Evolutionary conservation across 2,888 invertebrate species (phyloP).

Genomic region (Agapetus fuscipes): DNA sequence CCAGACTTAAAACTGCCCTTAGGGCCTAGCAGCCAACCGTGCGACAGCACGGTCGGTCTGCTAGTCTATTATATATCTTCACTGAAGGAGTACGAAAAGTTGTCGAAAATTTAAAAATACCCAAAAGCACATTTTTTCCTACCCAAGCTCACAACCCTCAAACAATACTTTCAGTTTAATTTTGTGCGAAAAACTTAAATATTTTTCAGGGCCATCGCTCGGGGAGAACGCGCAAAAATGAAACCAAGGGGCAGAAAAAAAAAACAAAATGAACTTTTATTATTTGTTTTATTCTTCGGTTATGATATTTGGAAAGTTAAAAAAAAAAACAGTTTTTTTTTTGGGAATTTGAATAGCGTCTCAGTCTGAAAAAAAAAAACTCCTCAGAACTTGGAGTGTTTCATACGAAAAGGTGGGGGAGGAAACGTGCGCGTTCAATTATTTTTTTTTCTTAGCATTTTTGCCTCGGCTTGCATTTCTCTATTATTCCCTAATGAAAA

Average conservation of each 20-base stretch:
- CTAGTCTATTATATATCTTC: no score
- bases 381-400: conserved; percentile 4
- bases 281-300: conserved; percentile 12
- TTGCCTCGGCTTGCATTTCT: conserved; percentile 8
- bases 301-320: conserved; percentile 14
- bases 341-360: conserved; percentile 13
- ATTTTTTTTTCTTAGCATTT: conserved; percentile 14
- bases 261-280: conserved; percentile 12
- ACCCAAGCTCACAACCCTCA: no score
- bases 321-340: no score
- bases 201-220: no score
- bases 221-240: neutral
- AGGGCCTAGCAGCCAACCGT: no score
- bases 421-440: conserved; percentile 10
- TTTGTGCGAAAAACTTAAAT: no score
- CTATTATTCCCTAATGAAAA: conserved; percentile 14
- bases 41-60: no score
- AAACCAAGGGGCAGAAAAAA: conserved; percentile 4
- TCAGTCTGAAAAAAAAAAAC: conserved; percentile 8
- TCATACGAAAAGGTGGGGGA: conserved; percentile 4
- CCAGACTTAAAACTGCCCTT: no score
- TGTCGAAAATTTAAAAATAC: no score
- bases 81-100: no score
- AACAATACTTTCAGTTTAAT: no score
- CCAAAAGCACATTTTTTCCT: no score